Evolutionary conservation across 2,888 invertebrate genomes (phyloP), one percentile per base, ranked within the genome.

Genomic region (Nomada ferruginata): DNA sequence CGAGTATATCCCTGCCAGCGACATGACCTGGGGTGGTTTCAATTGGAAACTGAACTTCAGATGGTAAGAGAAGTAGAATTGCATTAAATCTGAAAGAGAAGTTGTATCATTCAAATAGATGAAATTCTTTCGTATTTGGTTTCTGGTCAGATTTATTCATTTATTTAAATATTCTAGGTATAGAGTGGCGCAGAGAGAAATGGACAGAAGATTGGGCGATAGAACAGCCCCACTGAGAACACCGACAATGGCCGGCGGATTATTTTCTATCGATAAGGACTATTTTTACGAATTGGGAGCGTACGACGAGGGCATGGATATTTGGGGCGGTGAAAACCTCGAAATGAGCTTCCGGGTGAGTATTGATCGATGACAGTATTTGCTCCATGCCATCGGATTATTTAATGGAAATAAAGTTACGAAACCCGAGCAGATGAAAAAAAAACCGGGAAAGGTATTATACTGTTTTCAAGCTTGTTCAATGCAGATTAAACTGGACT

Each of bases 21-120:
- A 99, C 94, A 98, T 99, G 96, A 99, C 99, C 0, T 99, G 99
- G 99, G 99, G 99, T 84, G 99, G 99, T 36, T 99, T 99, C 94
- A 99, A 99, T 94, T 99, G 99, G 99, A 99, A 99, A 94, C 95
- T 99, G 72, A 99, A 99, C 94, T 99, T 99, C 94, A 96, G 99
- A 95, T 99, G 99, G 99, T 98, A 94, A 95, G 95, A 91, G 85
- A 71, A 4, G 10, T 10, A 13, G 2, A 3, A 50, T 59, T 52
- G 20, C 47, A 1, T 11, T 47, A 15, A 47, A 47, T 0, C 15
- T 47, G 47, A 47, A 36, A 36, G 36, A 36, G 36, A 36, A 7
- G 5, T 36, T 36, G 36, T 36, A 7, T 7, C 36, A 36, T 1
- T 36, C 36, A 1, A 36, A 36, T 36, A 36, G 36, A 36, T 36